phyloP scores from a whole-genome alignment of 2,113 vertebrate genomes.

The Panthera tigris region DNA sequence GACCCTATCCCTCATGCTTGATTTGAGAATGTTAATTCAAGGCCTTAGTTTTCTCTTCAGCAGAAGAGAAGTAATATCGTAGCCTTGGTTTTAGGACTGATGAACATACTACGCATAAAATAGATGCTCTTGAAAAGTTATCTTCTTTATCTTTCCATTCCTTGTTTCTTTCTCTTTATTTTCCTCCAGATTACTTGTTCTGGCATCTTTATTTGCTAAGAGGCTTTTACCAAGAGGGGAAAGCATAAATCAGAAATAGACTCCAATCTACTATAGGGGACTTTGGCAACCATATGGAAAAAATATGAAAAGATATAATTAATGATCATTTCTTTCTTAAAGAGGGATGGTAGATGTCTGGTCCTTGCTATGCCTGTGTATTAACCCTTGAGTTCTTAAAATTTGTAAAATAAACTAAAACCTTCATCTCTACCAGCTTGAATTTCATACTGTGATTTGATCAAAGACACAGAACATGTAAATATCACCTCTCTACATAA shows the following conservation, averaged over 20 bases:
- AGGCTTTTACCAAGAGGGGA: neutral
- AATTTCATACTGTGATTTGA: neutral
- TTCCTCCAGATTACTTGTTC: neutral
- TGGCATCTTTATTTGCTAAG: neutral
- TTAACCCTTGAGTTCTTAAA: neutral
- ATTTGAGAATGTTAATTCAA: neutral
- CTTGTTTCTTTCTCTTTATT: neutral
- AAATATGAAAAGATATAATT: neutral
- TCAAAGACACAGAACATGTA: neutral
- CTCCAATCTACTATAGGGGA: neutral
- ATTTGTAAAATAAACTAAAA: neutral
- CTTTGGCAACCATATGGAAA: neutral
- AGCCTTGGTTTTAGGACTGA: neutral
- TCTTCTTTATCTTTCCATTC: neutral
- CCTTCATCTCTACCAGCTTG: neutral
- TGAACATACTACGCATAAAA: neutral
- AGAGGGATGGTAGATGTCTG: neutral
- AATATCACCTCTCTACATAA: neutral
- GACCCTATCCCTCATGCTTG: neutral
- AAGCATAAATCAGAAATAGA: neutral
- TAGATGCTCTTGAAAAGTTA: neutral
- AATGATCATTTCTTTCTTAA: conserved; percentile 3
- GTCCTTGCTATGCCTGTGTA: neutral
- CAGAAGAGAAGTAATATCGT: neutral
- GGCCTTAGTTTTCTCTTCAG: neutral